Evolutionary conservation across 2,888 invertebrate genomes (phyloP).

Genomic region (Calameuta filiformis): DNA sequence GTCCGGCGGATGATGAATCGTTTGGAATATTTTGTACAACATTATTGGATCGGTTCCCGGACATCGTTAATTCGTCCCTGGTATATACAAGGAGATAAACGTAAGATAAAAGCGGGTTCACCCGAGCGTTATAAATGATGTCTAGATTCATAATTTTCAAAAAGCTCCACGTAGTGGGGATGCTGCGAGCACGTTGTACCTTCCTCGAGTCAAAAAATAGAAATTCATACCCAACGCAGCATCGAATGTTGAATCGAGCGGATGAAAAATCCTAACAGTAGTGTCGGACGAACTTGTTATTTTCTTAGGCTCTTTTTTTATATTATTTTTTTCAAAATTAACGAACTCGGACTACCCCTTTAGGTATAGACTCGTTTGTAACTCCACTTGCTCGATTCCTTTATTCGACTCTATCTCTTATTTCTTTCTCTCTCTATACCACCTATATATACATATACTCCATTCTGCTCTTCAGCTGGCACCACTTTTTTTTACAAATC

Average conservation of each 20-base stretch:
- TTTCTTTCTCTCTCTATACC: conserved; percentile 18
- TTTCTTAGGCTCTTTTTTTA: background rate
- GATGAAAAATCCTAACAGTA: background rate
- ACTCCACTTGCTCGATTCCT: conserved; percentile 7
- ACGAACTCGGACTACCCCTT: background rate
- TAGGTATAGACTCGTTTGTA: conserved; percentile 13
- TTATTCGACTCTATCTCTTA: conserved; percentile 4
- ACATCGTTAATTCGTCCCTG: conserved; percentile 45
- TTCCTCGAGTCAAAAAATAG: background rate
- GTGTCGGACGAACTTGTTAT: background rate
- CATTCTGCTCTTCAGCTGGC: background rate
- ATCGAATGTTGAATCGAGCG: background rate
- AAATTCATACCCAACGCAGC: background rate
- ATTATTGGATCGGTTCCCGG: conserved; percentile 37
- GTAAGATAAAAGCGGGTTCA: conserved; percentile 9
- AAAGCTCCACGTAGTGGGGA: background rate
- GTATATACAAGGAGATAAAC: conserved; percentile 42
- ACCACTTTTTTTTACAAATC: background rate
- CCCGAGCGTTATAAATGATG: conserved; percentile 50
- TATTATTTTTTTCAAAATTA: background rate
- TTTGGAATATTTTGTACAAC: conserved; percentile 49
- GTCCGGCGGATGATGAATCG: conserved; percentile 51
- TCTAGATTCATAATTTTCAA: conserved; percentile 49
- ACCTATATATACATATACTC: conserved; percentile 4
- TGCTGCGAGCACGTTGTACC: conserved; percentile 19